Percentiles rank a stretch among this genome's conserved stretches.
Evolutionary conservation across 1,140 invertebrate species (phyloP).

Genomic region (Monochamus saltuarius): DNA sequence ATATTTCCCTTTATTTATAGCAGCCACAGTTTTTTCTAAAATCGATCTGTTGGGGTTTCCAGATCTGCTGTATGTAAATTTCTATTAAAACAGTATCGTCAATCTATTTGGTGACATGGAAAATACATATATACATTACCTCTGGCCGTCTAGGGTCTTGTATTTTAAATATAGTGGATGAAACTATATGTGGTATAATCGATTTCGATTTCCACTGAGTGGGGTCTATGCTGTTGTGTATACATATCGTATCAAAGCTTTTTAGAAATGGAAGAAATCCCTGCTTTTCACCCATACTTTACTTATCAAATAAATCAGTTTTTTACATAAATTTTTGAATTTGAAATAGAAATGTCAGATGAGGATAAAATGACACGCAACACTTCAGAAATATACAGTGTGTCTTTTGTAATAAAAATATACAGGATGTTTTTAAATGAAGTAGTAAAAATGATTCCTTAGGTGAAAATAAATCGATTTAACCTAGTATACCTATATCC

Average conservation of each 20-base stretch:
- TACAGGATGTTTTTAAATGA: too few relatives aligned
- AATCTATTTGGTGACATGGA: conserved; percentile 2
- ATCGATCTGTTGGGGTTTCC: conserved; percentile 91
- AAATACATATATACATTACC: background rate
- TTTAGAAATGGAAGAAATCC: conserved; percentile 4
- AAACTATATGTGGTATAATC: conserved; percentile 7
- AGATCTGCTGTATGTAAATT: conserved; percentile 88
- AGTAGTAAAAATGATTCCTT: too few relatives aligned
- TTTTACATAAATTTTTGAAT: too few relatives aligned
- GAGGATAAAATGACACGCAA: too few relatives aligned
- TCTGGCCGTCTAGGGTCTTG: background rate
- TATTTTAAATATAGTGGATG: conserved; percentile 1
- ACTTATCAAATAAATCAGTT: too few relatives aligned
- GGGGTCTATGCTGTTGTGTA: background rate
- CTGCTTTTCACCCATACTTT: background rate
- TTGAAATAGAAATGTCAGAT: too few relatives aligned
- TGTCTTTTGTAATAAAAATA: too few relatives aligned
- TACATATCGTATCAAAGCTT: conserved; percentile 5
- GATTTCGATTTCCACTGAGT: conserved; percentile 16
- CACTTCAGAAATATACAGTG: too few relatives aligned
- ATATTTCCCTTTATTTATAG: conserved; percentile 86
- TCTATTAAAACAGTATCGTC: conserved; percentile 57
- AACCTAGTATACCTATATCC: too few relatives aligned
- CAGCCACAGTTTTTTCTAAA: conserved; percentile 85
- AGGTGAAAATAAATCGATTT: too few relatives aligned